Base-by-base conservation (phyloP, 2,797 vertebrate species). In the Anabacerthia variegaticeps region DNA sequence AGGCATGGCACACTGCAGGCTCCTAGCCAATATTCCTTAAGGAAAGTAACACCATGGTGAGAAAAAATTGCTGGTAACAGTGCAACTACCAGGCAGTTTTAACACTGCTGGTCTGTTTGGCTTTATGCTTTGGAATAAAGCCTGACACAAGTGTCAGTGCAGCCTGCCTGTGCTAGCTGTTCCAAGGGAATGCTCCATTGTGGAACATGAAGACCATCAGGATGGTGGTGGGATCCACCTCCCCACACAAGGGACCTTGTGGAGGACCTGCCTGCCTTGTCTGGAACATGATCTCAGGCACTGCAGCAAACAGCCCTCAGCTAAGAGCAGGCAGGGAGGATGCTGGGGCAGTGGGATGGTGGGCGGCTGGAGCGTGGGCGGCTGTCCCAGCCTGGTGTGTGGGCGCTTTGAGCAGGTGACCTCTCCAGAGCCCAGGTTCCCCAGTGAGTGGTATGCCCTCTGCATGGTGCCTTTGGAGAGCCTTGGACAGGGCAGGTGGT, bases 301-400 rank as follows among this genome's bases (percentile, higher is more conserved):
- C 7, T 23, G 39, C 58, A 44, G 54, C 37, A 10, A 13, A n/a
- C 30, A 66, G 36, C 54, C 49, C 36, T n/a, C 16, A 41, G 1
- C 7, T 8, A 9, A 10, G 30, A 3, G 52, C 13, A 8, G 55
- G 59, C 44, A 54, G 75, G 52, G 62, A 36, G 41, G 37, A 62
- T 39, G 59, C 9, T 12, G 73, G 48, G 23, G 46, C 37, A 30
- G 61, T 14, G 4, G 24, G 27, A 13, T 30, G 34, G 26, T 12
- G 24, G 67, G 51, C 37, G 61, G 55, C 59, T 2, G 8, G 32
- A n/a, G 14, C 15, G 18, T 14, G 36, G 81, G 75, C 9, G 54
- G 46, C 51, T 3, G 1, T 34, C 49, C 37, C 63, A 55, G 51
- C 58, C 28, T 0, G 0, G 7, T 1, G 17, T 6, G 8, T 2